Conservation (phyloP, 2,888 invertebrate species). For the Portevinia maculata region DNA sequence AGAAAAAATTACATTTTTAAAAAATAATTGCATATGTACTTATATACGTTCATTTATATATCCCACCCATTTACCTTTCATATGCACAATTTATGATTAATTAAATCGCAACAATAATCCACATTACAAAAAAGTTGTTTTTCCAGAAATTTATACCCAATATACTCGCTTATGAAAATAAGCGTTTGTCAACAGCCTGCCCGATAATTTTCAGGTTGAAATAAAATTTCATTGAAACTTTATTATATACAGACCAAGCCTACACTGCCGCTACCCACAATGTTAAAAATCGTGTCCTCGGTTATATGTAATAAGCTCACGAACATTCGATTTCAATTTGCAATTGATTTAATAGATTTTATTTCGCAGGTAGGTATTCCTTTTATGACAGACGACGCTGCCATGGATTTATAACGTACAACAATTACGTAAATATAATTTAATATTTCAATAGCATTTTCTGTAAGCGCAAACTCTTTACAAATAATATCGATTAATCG, state of each 20-base stretch:
- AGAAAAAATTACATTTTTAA: no score
- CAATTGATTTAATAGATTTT: slow-evolving; percentile 15
- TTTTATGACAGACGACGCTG: slow-evolving; percentile 9
- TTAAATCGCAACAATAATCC: no score
- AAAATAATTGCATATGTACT: no score
- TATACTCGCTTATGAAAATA: neutral
- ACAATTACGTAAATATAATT: slow-evolving; percentile 27
- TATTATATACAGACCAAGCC: neutral
- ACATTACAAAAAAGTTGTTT: slow-evolving; percentile 3
- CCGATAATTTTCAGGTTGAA: slow-evolving; percentile 18
- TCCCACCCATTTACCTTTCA: no score
- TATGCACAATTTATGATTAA: no score
- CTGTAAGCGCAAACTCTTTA: neutral
- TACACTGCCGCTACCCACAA: neutral
- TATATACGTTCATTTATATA: no score
- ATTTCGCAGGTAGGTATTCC: slow-evolving; percentile 15
- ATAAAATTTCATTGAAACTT: slow-evolving; percentile 30
- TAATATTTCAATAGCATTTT: slow-evolving; percentile 13
- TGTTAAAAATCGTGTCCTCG: neutral
- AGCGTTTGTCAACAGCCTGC: slow-evolving; percentile 19
- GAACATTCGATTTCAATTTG: slow-evolving; percentile 15
- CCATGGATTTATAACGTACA: neutral
- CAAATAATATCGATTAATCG: no score
- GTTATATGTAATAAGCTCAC: slow-evolving; percentile 3
- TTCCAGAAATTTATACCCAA: slow-evolving; percentile 7